Conservation (phyloP, 92 coral and sea anemone species). For the Umimayanthus kanabou region DNA sequence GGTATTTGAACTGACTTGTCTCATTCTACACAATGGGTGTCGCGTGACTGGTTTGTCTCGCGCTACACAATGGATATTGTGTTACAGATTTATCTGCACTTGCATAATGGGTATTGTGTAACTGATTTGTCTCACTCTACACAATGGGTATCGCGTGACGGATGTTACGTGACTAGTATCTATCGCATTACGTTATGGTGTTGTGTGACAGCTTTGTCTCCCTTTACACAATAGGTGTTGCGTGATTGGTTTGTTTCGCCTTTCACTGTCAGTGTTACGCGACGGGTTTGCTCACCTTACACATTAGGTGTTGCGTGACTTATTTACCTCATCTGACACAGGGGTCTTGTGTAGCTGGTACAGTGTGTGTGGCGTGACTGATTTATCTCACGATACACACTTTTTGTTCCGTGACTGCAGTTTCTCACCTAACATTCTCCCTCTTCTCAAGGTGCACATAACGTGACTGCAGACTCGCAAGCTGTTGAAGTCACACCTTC, state of each 20-base stretch:
- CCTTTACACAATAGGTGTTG: background rate
- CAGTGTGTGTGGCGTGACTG: background rate
- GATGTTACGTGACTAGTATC: background rate
- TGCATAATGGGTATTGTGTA: background rate
- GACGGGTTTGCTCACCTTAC: background rate
- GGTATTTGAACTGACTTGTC: background rate
- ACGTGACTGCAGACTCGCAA: slow-evolving; percentile 1
- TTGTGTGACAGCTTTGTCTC: background rate
- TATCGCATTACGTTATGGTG: background rate
- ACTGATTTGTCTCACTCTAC: background rate
- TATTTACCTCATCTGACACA: background rate
- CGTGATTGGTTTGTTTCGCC: background rate
- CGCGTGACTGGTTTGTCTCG: background rate
- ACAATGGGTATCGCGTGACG: background rate
- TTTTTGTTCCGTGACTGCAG: background rate
- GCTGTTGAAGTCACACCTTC: slow-evolving; percentile 8
- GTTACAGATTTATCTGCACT: background rate
- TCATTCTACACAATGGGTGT: background rate
- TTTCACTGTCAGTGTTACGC: background rate
- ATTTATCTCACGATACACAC: background rate
- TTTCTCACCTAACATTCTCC: slow-evolving; percentile 3
- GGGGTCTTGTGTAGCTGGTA: background rate
- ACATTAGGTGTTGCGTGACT: background rate
- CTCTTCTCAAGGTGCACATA: slow-evolving; percentile 24
- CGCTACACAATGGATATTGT: background rate